These are phyloP conservation scores for Danionella dracula DNA, from an alignment of 2,797 vertebrate species.

Conservation along the genomic window DNA sequence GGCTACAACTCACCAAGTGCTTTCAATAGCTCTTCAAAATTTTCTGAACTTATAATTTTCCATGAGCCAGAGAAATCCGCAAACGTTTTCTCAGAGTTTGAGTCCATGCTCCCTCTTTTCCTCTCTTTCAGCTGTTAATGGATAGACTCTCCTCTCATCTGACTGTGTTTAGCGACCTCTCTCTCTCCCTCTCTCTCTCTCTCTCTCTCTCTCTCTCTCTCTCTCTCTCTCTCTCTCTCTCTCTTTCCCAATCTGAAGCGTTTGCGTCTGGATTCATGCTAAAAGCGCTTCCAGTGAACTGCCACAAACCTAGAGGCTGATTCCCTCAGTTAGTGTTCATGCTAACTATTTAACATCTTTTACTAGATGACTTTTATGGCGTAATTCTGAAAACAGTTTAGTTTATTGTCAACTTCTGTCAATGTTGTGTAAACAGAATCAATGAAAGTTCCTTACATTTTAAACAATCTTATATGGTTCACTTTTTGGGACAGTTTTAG, in stretches of 20 bases:
- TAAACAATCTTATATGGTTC: no score
- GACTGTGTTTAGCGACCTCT: background rate
- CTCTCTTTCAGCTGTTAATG: background rate
- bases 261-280: background rate
- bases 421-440: no score
- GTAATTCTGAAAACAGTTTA: no score
- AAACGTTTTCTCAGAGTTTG: constrained; percentile 58
- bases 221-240: constrained; percentile 5
- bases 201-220: background rate
- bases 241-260: constrained; percentile 8
- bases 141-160: background rate
- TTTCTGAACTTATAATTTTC: constrained; percentile 87
- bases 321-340: background rate
- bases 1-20: constrained; percentile 74
- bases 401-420: no score
- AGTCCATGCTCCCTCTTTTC: background rate
- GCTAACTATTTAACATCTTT: no score
- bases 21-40: constrained; percentile 89
- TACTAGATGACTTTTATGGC: no score
- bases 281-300: background rate
- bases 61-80: constrained; percentile 86
- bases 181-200: constrained; percentile 6
- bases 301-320: background rate
- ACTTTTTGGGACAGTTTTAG: no score
- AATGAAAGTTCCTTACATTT: no score